phyloP scores from a whole-genome alignment of 2,113 vertebrate genomes.

The Acinonyx jubatus region DNA sequence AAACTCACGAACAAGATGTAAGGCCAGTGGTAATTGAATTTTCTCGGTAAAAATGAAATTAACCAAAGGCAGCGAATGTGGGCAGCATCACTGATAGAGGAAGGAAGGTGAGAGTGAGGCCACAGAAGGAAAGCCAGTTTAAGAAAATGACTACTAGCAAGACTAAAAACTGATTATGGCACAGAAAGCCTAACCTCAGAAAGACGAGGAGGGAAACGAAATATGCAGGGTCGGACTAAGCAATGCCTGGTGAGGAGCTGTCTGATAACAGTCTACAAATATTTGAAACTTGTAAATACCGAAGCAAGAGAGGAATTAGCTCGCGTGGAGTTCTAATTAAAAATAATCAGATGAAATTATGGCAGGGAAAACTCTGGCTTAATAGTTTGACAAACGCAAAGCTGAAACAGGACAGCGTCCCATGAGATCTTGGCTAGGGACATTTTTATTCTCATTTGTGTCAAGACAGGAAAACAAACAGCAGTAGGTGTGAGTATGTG shows the following conservation, averaged over 20 bases:
- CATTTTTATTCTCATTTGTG: constrained; percentile 26
- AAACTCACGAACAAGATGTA: background rate
- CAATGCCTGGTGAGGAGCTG: background rate
- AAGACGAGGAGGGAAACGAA: background rate
- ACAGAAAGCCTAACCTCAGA: background rate
- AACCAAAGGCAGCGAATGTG: background rate
- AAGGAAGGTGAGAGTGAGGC: background rate
- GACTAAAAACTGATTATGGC: background rate
- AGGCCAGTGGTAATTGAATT: background rate
- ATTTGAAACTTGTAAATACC: constrained; percentile 73
- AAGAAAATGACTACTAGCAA: background rate
- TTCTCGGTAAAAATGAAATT: constrained; percentile 23
- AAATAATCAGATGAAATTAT: constrained; percentile 71
- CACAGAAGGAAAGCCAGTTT: background rate
- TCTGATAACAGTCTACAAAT: constrained; percentile 65
- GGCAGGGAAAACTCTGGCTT: constrained; percentile 45
- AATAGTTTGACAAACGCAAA: constrained; percentile 53
- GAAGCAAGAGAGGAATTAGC: constrained; percentile 55
- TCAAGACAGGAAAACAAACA: constrained; percentile 15
- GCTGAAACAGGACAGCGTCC: constrained; percentile 12
- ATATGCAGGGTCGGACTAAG: background rate
- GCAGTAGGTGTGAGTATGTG: background rate
- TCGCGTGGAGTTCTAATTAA: constrained; percentile 65
- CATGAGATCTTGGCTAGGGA: background rate
- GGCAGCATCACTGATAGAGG: background rate